Conservation (phyloP, 1,140 invertebrate species). For the Drosophila dunni region DNA sequence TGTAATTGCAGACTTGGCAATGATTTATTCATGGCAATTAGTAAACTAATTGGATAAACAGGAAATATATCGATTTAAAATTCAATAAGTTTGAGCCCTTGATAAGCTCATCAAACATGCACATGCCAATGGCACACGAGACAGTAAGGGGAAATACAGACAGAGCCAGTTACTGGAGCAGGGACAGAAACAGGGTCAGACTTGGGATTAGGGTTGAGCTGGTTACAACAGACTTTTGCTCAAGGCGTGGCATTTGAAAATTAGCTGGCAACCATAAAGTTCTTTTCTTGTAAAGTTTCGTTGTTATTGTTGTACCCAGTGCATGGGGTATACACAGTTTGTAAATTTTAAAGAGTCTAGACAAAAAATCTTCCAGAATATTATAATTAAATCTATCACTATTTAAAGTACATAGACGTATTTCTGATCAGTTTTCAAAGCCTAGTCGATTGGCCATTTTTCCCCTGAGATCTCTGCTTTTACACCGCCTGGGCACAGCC, state of each 20-base stretch:
- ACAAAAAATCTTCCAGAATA: too few species aligned
- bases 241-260: conserved; percentile 73
- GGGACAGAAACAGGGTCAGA: not conserved
- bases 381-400: too few species aligned
- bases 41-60: conserved; percentile 61
- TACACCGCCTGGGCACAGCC: too few species aligned
- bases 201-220: not conserved
- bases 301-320: not conserved
- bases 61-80: conserved; percentile 76
- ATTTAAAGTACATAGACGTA: too few species aligned
- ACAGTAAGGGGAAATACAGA: too few species aligned
- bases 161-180: not conserved
- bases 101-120: conserved; percentile 78
- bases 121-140: conserved; percentile 14
- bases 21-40: conserved; percentile 76
- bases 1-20: conserved; percentile 52
- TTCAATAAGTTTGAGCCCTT: conserved; percentile 72
- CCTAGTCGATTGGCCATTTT: too few species aligned
- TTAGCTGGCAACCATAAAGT: conserved; percentile 54
- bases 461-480: too few species aligned
- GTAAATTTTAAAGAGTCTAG: too few species aligned
- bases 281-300: conserved; percentile 24
- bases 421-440: too few species aligned
- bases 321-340: too few species aligned
- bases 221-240: conserved; percentile 43